Evolutionary conservation across 2,888 invertebrate genomes (phyloP), one percentile per base, ranked within the genome.

Genomic region (Eueremaeus valkanovi): DNA sequence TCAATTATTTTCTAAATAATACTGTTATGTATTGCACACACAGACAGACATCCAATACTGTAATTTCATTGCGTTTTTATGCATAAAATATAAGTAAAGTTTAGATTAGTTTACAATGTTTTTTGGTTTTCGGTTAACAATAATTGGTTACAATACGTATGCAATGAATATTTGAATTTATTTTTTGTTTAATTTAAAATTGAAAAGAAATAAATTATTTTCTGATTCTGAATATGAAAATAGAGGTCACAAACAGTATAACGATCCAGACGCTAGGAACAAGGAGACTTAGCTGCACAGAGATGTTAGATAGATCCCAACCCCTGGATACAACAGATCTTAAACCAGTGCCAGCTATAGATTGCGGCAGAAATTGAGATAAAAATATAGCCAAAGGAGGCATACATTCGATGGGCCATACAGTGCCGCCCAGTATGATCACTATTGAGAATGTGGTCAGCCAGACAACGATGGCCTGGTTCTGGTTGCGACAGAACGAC

Each of bases 331-430:
- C 11, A 16, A 70, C 21, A 9, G 70, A 42, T 21, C 70, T 6
- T 29, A 70, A 70, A 16, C 70, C 70, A 70, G 27, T 70, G 6
- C 70, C 70, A 21, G 70, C 70, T 16, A 70, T 70, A 13, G 70
- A 8, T 70, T 70, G 70, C 1, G 70, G 70, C 29, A 70, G 24
- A 18, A 70, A 45, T 42, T 70, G 33, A 18, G 24, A 13, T 0
- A 70, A 1, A 16, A 70, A 45, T 27, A 27, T 24, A 1, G 45
- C 70, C 9, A 27, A 21, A 21, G 9, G 24, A 11, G 70, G 70
- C 70, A 70, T 70, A 70, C 70, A 70, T 21, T 70, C 42, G 27
- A 70, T 70, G 5, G 70, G 70, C 70, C 70, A 70, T 16, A 70
- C 42, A 8, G 70, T 70, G n/a, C 70, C 70, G 21, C 45, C 13